These are phyloP conservation scores for Cyprinodon diabolis DNA, from an alignment of 2,797 vertebrate species.

Conservation along the genomic window DNA sequence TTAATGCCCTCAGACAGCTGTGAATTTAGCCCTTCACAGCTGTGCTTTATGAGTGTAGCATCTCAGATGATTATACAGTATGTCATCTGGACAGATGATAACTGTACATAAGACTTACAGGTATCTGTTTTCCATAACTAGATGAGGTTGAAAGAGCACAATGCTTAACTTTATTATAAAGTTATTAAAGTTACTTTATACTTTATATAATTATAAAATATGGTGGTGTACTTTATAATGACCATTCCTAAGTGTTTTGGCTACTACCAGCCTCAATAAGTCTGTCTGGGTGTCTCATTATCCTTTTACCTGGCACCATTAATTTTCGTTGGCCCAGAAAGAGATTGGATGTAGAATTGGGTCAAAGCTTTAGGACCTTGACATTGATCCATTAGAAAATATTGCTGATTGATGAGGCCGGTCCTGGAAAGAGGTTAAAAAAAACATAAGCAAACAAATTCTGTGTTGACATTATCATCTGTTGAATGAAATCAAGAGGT, in stretches of 20 bases:
- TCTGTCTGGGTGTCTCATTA: conserved; percentile 62
- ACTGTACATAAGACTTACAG: conserved; percentile 47
- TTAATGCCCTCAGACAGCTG: not conserved
- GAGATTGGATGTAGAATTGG: conserved; percentile 39
- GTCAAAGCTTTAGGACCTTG: conserved; percentile 27
- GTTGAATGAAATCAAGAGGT: conserved; percentile 33
- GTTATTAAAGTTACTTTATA: no score
- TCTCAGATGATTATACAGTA: conserved; percentile 11
- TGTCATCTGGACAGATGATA: conserved; percentile 56
- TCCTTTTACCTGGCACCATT: conserved; percentile 56
- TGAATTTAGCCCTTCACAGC: conserved; percentile 42
- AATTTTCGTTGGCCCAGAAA: conserved; percentile 63
- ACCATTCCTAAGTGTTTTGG: not conserved
- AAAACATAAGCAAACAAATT: conserved; percentile 24
- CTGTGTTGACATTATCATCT: conserved; percentile 37
- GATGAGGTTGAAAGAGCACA: conserved; percentile 26
- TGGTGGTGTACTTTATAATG: not conserved
- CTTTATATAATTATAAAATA: no score
- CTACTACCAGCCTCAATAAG: conserved; percentile 11
- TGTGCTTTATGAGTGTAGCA: conserved; percentile 15
- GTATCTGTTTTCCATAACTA: conserved; percentile 46
- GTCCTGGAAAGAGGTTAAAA: conserved; percentile 45
- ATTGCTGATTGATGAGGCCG: conserved; percentile 49
- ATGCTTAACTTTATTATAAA: not conserved
- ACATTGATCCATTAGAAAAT: conserved; percentile 52